Conservation (phyloP, 2,888 invertebrate genomes). For the Tetranychus piercei region DNA sequence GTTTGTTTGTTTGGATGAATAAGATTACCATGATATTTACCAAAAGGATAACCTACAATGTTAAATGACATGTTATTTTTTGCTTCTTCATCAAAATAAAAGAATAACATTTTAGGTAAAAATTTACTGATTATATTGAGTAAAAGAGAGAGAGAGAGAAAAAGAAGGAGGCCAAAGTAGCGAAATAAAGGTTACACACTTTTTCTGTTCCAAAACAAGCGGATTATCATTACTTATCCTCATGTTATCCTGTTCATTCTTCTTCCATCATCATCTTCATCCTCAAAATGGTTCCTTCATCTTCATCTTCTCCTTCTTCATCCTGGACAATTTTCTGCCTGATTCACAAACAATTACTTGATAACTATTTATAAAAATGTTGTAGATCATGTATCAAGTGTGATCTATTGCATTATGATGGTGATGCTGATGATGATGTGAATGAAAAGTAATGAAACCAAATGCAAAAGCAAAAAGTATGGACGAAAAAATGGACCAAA, state of each 20-base stretch:
- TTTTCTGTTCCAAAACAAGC: neutral
- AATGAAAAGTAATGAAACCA: neutral
- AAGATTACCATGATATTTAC: no score
- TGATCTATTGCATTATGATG: neutral
- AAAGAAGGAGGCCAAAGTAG: neutral
- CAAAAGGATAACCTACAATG: no score
- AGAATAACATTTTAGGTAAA: no score
- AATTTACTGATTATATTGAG: no score
- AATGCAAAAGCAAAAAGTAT: neutral
- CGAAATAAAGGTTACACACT: neutral
- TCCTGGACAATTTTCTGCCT: neutral
- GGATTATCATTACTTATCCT: no score
- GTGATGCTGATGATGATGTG: neutral
- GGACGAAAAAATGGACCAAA: neutral
- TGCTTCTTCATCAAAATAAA: no score
- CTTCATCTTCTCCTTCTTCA: neutral
- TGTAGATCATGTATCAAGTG: neutral
- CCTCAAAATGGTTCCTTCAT: neutral
- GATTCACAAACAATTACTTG: neutral
- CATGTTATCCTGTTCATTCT: no score
- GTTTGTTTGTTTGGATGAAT: no score
- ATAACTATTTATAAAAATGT: neutral
- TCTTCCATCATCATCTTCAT: neutral
- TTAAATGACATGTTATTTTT: no score
- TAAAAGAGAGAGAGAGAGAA: neutral